These are phyloP conservation scores for Lymantria monacha DNA, from an alignment of 2,888 invertebrate genomes.

Conservation along the genomic window DNA sequence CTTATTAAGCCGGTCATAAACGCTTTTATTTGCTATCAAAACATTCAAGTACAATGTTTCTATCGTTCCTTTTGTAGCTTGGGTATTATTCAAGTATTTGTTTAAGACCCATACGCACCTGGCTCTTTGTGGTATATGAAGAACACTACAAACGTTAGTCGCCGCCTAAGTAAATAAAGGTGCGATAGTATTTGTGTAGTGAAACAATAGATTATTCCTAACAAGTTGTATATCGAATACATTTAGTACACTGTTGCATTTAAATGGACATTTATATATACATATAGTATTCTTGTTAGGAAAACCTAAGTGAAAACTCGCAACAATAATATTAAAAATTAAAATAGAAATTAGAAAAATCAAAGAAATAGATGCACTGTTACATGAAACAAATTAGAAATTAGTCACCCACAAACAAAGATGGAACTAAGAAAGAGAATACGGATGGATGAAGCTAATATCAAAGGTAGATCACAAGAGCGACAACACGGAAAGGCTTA, in stretches of 20 bases:
- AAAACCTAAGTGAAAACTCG: too few species aligned
- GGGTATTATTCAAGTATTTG: constrained; percentile 46
- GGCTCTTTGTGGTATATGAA: constrained; percentile 43
- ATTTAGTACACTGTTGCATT: background rate
- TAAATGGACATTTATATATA: background rate
- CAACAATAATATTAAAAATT: too few species aligned
- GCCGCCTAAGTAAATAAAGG: constrained; percentile 31
- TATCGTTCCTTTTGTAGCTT: constrained; percentile 32
- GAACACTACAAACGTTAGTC: constrained; percentile 40
- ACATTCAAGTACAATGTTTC: constrained; percentile 26
- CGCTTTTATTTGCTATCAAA: constrained; percentile 41
- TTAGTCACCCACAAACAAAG: too few species aligned
- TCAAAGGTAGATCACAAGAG: too few species aligned
- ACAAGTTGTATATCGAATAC: background rate
- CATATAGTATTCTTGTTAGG: too few species aligned
- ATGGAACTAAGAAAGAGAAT: too few species aligned
- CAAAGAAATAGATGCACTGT: too few species aligned
- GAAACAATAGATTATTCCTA: constrained; percentile 21
- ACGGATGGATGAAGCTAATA: too few species aligned
- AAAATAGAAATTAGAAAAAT: too few species aligned
- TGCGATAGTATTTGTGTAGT: constrained; percentile 24
- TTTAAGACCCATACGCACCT: constrained; percentile 43
- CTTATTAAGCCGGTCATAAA: constrained; percentile 25
- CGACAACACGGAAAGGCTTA: too few species aligned
- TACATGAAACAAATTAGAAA: too few species aligned